Percentiles rank a stretch among this genome's conserved stretches.
phyloP scores from a whole-genome alignment of 2,797 vertebrate genomes.

The Coranthus polyacanthus region DNA sequence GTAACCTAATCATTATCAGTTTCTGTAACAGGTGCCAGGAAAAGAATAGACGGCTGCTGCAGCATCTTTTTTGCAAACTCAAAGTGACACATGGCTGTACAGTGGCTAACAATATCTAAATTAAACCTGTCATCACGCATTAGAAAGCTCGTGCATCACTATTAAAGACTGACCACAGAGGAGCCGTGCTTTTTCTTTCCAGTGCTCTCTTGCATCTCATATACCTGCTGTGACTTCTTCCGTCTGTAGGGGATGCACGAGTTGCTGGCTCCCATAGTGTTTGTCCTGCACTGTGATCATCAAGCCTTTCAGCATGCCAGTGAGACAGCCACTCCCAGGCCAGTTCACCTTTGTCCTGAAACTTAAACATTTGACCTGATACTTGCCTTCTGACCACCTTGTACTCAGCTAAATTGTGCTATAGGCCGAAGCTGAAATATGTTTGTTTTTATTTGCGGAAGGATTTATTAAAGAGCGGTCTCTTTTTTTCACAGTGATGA shows the following conservation, averaged over 20 bases:
- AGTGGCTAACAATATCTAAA: conserved; percentile 75
- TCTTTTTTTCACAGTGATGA: conserved; percentile 89
- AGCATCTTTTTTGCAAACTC: conserved; percentile 70
- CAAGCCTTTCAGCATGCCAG: conserved; percentile 97
- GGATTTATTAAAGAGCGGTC: neutral
- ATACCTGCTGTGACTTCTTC: neutral
- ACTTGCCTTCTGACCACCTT: neutral
- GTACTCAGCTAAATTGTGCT: neutral
- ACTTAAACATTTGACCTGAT: neutral
- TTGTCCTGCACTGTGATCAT: conserved; percentile 97
- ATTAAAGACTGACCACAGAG: conserved; percentile 72
- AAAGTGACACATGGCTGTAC: conserved; percentile 73
- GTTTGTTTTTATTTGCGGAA: neutral
- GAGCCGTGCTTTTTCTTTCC: conserved; percentile 40
- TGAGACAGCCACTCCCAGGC: conserved; percentile 95
- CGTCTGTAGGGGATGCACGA: conserved; percentile 95
- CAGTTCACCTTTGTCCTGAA: conserved; percentile 60
- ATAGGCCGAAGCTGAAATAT: neutral
- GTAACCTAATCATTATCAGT: conserved; percentile 63
- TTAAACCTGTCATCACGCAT: conserved; percentile 70
- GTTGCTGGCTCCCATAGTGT: conserved; percentile 95
- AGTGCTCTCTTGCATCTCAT: conserved; percentile 8
- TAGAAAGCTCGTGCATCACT: conserved; percentile 77
- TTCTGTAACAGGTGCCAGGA: conserved; percentile 65
- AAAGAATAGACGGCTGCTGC: conserved; percentile 45